phyloP scores from a whole-genome alignment of 2,113 vertebrate genomes.

The Naja naja region DNA sequence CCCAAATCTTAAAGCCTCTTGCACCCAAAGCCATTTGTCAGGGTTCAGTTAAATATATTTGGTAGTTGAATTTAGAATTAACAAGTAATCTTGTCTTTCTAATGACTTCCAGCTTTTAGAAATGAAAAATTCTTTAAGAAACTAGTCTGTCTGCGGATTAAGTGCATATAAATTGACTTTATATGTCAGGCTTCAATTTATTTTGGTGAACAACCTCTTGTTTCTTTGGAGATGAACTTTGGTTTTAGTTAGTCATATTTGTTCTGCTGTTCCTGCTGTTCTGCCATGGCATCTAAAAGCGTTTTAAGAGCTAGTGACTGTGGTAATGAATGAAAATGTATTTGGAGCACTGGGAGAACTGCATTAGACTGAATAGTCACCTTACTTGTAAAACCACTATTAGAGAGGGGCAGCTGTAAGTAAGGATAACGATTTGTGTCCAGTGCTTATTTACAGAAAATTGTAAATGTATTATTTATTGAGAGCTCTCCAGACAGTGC shows the following conservation, averaged over 20 bases:
- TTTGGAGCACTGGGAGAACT: slow-evolving; percentile 82
- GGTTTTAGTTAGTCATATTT: slow-evolving; percentile 66
- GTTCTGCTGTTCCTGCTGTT: slow-evolving; percentile 80
- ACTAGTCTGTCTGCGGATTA: background rate
- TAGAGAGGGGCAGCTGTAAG: slow-evolving; percentile 84
- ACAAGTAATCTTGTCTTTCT: slow-evolving; percentile 27
- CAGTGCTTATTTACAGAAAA: slow-evolving; percentile 97
- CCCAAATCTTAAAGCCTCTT: background rate
- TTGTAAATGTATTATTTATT: slow-evolving; percentile 99
- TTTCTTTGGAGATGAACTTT: slow-evolving; percentile 71
- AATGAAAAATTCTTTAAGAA: slow-evolving; percentile 23
- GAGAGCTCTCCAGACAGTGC: slow-evolving; percentile 88
- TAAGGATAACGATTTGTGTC: slow-evolving; percentile 91
- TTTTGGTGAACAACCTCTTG: slow-evolving; percentile 55
- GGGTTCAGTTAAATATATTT: background rate
- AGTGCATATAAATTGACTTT: background rate
- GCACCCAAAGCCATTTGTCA: background rate
- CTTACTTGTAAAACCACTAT: slow-evolving; percentile 97
- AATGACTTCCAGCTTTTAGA: slow-evolving; percentile 6
- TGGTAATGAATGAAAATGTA: slow-evolving; percentile 98
- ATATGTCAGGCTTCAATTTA: slow-evolving; percentile 54
- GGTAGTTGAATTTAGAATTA: slow-evolving; percentile 34
- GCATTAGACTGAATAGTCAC: slow-evolving; percentile 98
- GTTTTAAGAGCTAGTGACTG: slow-evolving; percentile 98
- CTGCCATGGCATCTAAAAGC: slow-evolving; percentile 90